These are phyloP conservation scores for Myopa testacea DNA, from an alignment of 2,888 invertebrate genomes.

Conservation along the genomic window DNA sequence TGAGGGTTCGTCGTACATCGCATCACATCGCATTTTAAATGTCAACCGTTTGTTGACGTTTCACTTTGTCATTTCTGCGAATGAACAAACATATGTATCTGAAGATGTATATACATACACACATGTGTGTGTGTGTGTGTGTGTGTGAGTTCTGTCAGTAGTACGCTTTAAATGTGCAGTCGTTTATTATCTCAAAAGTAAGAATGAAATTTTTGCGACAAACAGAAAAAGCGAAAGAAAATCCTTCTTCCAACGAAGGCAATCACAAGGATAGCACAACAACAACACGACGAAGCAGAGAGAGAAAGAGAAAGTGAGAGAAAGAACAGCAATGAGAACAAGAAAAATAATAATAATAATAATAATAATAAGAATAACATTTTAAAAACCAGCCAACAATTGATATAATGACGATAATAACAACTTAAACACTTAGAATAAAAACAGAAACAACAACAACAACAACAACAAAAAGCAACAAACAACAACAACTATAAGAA, in stretches of 20 bases:
- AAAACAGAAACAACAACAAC: background rate
- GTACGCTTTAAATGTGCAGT: constrained; percentile 33
- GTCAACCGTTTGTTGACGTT: constrained; percentile 51
- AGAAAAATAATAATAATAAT: background rate
- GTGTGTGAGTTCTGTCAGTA: constrained; percentile 7
- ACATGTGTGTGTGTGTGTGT: constrained; percentile 14
- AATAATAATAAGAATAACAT: background rate
- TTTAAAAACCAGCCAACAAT: background rate
- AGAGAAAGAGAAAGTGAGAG: background rate
- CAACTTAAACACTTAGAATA: background rate
- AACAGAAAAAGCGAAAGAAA: background rate
- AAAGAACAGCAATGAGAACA: background rate
- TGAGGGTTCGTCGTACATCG: constrained; percentile 57
- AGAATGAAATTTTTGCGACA: constrained; percentile 10
- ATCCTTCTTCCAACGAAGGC: background rate
- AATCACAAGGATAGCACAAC: background rate
- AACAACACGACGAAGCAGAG: background rate
- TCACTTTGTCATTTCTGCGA: constrained; percentile 22
- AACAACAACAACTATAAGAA: background rate
- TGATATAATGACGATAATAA: background rate
- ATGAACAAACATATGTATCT: background rate
- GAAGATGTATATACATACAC: background rate
- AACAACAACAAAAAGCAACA: background rate
- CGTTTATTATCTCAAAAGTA: constrained; percentile 27
- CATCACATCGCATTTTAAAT: constrained; percentile 65